These are phyloP conservation scores for Amphilophus citrinellus DNA, from an alignment of 2,113 vertebrate species.

Conservation along the genomic window DNA sequence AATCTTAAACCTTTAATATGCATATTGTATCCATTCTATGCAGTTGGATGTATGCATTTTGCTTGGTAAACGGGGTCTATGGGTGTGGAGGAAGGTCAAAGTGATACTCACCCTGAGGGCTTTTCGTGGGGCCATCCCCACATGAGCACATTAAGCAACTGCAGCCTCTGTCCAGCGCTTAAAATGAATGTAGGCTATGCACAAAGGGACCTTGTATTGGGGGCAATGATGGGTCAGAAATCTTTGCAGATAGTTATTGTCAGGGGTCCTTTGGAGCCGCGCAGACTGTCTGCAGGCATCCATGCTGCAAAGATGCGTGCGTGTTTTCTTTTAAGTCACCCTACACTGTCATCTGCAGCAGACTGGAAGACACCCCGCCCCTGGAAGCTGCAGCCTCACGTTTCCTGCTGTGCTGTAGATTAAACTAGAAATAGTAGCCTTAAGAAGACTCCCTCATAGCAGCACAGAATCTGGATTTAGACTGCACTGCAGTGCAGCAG, in stretches of 20 bases:
- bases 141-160: slow-evolving; percentile 19
- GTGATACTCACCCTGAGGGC: neutral
- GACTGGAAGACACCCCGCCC: slow-evolving; percentile 50
- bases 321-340: slow-evolving; percentile 9
- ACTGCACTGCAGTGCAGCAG: slow-evolving; percentile 1
- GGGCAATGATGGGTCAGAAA: slow-evolving; percentile 39
- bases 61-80: neutral
- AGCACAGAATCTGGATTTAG: neutral
- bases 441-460: neutral
- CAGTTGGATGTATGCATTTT: neutral
- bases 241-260: slow-evolving; percentile 43
- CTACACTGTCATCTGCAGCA: slow-evolving; percentile 62
- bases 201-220: slow-evolving; percentile 64
- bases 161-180: slow-evolving; percentile 17
- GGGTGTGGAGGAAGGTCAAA: neutral
- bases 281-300: neutral
- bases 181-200: slow-evolving; percentile 57
- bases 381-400: slow-evolving; percentile 27
- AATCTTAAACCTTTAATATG: neutral
- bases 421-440: slow-evolving; percentile 37
- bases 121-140: neutral
- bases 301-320: slow-evolving; percentile 1
- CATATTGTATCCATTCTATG: neutral
- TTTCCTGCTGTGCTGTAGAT: slow-evolving; percentile 56
- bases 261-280: slow-evolving; percentile 5